phyloP scores from a whole-genome alignment of 2,888 invertebrate species.

The Patella ulyssiponensis region DNA sequence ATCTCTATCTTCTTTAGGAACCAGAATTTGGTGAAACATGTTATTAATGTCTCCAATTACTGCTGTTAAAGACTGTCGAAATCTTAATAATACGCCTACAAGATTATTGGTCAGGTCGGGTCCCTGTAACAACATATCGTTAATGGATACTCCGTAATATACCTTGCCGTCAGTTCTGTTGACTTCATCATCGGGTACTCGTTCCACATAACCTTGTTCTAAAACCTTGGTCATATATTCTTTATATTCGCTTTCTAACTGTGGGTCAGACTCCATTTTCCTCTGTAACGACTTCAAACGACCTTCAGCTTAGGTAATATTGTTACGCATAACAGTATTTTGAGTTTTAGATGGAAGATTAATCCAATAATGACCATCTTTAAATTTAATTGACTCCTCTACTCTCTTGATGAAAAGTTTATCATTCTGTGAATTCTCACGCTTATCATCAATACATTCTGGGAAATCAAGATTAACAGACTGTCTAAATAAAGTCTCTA shows the following conservation, averaged over 20 bases:
- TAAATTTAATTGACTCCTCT: slow-evolving; percentile 15
- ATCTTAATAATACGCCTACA: slow-evolving; percentile 40
- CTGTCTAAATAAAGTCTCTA: slow-evolving; percentile 15
- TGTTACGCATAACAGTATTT: neutral
- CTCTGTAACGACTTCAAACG: neutral
- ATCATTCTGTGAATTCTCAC: slow-evolving; percentile 30
- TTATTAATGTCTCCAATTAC: slow-evolving; percentile 40
- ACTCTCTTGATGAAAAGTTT: slow-evolving; percentile 27
- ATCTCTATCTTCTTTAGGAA: slow-evolving; percentile 32
- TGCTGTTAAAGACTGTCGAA: slow-evolving; percentile 38
- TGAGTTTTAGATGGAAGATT: slow-evolving; percentile 25
- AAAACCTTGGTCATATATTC: slow-evolving; percentile 29
- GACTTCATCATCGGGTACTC: slow-evolving; percentile 15
- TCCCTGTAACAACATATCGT: slow-evolving; percentile 38
- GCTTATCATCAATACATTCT: slow-evolving; percentile 30
- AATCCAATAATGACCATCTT: slow-evolving; percentile 29
- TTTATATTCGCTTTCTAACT: slow-evolving; percentile 9
- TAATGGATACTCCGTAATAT: slow-evolving; percentile 36
- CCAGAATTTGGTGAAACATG: slow-evolving; percentile 37
- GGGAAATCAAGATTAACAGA: slow-evolving; percentile 36
- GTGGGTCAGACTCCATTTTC: no score
- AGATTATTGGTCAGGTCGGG: slow-evolving; percentile 44
- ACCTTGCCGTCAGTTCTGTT: slow-evolving; percentile 27
- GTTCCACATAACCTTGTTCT: slow-evolving; percentile 24
- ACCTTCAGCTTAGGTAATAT: neutral